Evolutionary conservation across 2,113 vertebrate species (phyloP).

Genomic region (Oophaga pumilio): DNA sequence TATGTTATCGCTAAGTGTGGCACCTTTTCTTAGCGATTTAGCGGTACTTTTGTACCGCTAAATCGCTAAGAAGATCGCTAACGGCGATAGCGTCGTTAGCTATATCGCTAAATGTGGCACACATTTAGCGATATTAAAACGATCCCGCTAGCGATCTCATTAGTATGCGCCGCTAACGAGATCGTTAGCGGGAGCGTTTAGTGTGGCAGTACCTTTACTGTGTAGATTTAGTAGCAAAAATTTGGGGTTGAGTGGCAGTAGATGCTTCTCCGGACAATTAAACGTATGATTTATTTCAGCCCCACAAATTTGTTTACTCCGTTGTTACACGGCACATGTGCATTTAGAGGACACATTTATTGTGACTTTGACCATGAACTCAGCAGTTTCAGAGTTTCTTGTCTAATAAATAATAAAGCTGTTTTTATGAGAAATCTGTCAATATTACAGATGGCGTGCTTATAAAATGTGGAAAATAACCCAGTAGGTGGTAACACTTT

Average conservation of each 20-base stretch:
- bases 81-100: too few relatives aligned
- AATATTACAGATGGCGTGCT: conserved; percentile 27
- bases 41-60: too few relatives aligned
- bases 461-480: conserved; percentile 50
- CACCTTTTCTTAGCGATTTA: too few relatives aligned
- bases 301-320: background rate
- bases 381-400: conserved; percentile 30
- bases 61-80: too few relatives aligned
- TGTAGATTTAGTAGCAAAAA: background rate
- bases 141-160: too few relatives aligned
- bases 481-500: conserved; percentile 49
- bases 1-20: too few relatives aligned
- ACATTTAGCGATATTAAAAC: too few relatives aligned
- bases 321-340: background rate
- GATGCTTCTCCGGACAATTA: background rate
- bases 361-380: conserved; percentile 20
- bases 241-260: background rate
- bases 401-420: conserved; percentile 44
- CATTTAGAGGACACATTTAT: background rate
- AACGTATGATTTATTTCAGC: background rate
- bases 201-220: too few relatives aligned
- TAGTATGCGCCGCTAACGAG: too few relatives aligned
- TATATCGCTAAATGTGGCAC: too few relatives aligned
- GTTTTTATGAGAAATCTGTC: conserved; percentile 43
- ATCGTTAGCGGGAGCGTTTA: too few relatives aligned